phyloP scores from a whole-genome alignment of 2,888 invertebrate genomes.

The Lasius platythorax region DNA sequence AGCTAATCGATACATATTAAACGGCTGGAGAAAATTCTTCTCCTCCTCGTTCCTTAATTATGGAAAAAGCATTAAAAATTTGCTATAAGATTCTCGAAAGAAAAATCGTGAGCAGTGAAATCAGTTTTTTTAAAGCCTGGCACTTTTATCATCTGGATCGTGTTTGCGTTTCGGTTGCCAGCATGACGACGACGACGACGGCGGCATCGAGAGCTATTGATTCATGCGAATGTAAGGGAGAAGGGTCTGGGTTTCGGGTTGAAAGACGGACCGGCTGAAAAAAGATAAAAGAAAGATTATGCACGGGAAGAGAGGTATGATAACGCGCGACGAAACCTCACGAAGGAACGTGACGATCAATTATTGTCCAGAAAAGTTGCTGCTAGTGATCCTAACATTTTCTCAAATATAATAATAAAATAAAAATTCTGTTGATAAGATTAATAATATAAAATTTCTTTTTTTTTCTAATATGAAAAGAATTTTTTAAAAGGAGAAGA shows the following conservation, averaged over 20 bases:
- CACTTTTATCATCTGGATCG: slow-evolving; percentile 45
- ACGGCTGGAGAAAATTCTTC: not conserved
- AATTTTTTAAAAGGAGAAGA: not conserved
- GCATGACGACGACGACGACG: slow-evolving; percentile 74
- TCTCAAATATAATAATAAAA: slow-evolving; percentile 7
- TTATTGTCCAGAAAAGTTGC: not conserved
- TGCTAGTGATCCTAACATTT: not conserved
- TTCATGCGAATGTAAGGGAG: slow-evolving; percentile 87
- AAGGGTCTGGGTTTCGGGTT: slow-evolving; percentile 89
- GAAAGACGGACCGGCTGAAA: slow-evolving; percentile 89
- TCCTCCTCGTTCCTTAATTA: not conserved
- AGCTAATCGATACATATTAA: slow-evolving; percentile 2
- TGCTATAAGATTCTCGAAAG: slow-evolving; percentile 11
- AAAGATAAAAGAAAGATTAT: slow-evolving; percentile 86
- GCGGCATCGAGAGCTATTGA: slow-evolving; percentile 84
- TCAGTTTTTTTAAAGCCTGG: slow-evolving; percentile 21
- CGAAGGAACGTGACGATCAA: not conserved
- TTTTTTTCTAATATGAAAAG: not conserved
- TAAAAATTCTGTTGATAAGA: not conserved
- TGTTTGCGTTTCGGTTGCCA: slow-evolving; percentile 67
- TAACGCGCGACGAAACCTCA: slow-evolving; percentile 13
- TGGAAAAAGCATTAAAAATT: slow-evolving; percentile 1
- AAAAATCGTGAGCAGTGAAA: slow-evolving; percentile 56
- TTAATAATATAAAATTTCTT: slow-evolving; percentile 3
- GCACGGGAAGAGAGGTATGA: slow-evolving; percentile 61